A percentile compares a stretch with the other conserved stretches of the same genome.
Conservation (phyloP, 2,797 vertebrate genomes). For the Enteromius viviparus region DNA sequence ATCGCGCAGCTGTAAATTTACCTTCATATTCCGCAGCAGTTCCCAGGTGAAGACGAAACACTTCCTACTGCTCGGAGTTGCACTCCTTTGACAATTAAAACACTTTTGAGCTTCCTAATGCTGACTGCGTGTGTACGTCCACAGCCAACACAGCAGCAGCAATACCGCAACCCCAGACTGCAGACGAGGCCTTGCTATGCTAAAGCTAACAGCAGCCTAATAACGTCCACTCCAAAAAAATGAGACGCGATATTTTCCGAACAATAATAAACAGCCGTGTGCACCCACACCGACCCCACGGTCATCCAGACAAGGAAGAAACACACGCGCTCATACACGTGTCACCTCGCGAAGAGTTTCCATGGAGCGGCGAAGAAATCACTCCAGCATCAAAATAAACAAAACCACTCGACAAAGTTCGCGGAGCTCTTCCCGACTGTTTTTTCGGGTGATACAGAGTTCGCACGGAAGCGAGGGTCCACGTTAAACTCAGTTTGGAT, state of each 20-base stretch:
- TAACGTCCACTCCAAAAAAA: conserved; percentile 21
- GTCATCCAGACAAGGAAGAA: not conserved
- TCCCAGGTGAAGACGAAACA: not conserved
- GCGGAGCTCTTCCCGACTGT: conserved; percentile 32
- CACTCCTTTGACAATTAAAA: not conserved
- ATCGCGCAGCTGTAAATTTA: not conserved
- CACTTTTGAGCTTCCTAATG: conserved; percentile 9
- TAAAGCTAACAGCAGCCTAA: conserved; percentile 39
- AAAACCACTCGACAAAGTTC: conserved; percentile 67
- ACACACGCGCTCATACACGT: conserved; percentile 32
- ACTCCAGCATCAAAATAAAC: conserved; percentile 32
- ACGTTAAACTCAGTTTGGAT: not conserved
- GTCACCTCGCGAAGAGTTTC: conserved; percentile 26
- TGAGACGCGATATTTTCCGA: not conserved
- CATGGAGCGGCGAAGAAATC: conserved; percentile 25
- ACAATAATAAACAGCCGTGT: conserved; percentile 1
- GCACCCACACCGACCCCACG: not conserved
- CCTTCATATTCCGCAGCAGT: conserved; percentile 10
- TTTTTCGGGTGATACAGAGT: not conserved
- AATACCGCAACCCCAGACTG: conserved; percentile 10
- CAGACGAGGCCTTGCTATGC: conserved; percentile 48
- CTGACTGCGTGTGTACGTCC: not conserved
- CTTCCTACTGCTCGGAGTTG: not conserved
- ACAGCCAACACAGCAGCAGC: conserved; percentile 32
- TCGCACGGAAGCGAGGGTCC: not conserved